Evolutionary conservation across 2,888 invertebrate species (phyloP), one percentile per base, ranked within the genome.

Genomic region (Nomada fucata): DNA sequence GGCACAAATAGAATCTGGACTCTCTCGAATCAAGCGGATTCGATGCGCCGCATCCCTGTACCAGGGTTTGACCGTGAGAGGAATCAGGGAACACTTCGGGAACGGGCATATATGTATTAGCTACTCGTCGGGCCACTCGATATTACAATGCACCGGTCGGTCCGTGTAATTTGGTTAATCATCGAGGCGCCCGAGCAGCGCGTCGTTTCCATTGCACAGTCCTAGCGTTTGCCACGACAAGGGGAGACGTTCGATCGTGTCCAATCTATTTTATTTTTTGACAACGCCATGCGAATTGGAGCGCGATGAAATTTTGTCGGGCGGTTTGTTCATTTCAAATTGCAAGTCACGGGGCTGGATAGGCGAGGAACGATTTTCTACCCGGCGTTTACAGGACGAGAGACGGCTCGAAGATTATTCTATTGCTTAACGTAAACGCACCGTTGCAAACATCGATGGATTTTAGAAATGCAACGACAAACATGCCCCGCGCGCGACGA

Each of bases 151-250:
- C 77, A 55, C 79, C 80, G 76, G 67, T 64, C 42, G 76, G 52
- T n/a, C 72, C 67, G 67, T 81, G 73, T 83, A 77, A 87, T 85
- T 86, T 79, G 65, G 76, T 79, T 87, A 87, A 90, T 90, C 82
- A 83, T 81, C 67, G 65, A 70, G 20, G 15, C 3, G 50, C 55
- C 59, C 68, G 65, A 74, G 52, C 47, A 53, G 55, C 61, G 63
- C 74, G 10, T 50, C 67, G 26, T 70, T 74, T 65, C 23, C 67
- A 13, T 5, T 36, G 36, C 59, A 29, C 67, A 18, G 50, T 70
- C 36, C 23, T 7, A 11, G 15, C 15, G 10, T 23, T 23, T 60
- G 23, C 53, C 18, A 36, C 20, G 60, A 65, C 63, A 65, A 65
- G 47, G 5, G 50, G 55, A 26, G 10, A 18, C 11, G 61, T 47